Base-by-base conservation (phyloP, 2,888 invertebrate genomes). In the Eupithecia inturbata region DNA sequence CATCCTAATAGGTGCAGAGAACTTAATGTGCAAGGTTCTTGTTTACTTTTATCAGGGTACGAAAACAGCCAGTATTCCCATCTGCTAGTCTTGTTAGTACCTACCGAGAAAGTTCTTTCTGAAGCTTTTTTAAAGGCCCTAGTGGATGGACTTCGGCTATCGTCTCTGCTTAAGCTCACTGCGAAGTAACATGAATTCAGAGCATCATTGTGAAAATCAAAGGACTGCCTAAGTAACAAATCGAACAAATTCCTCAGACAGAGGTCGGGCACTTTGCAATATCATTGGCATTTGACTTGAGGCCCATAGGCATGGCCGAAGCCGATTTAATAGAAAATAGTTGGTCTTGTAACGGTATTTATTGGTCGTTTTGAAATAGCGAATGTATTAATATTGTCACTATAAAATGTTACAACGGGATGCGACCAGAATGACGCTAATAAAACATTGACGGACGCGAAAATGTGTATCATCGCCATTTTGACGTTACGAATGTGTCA, bases 401-500 rank as follows among this genome's bases (percentile, higher is more conserved):
- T 12, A 57, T 57, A 57, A 57, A 57, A 57, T 26, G 1, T 57
- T 57, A 57, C 14, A 26, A 57, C 57, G 57, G 57, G 57, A 57
- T 57, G 57, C 22, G 26, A 57, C 57, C 57, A 1, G 26, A 26
- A 57, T 57, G 5, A 57, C 22, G 12, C 26, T 57, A 57, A 22
- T 53, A 57, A 57, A 26, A 57, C 9, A 5, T 14, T 26, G 22
- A 53, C 53, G 22, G 22, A 12, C 53, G 22, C 12, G 53, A 53
- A n/a, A 57, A 53, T 53, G 22, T 53, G 53, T 22, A 53, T 53
- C 53, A 53, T 57, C 26, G 57, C 57, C 57, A 57, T 26, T 57
- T 57, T 57, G 57, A 57, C 5, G 26, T 26, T 57, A 26, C 0
- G 4, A 57, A 26, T 57, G 22, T 53, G 49, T 53, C 45, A 45